phyloP scores from a whole-genome alignment of 2,888 invertebrate species.

The Apodemia hepburni region DNA sequence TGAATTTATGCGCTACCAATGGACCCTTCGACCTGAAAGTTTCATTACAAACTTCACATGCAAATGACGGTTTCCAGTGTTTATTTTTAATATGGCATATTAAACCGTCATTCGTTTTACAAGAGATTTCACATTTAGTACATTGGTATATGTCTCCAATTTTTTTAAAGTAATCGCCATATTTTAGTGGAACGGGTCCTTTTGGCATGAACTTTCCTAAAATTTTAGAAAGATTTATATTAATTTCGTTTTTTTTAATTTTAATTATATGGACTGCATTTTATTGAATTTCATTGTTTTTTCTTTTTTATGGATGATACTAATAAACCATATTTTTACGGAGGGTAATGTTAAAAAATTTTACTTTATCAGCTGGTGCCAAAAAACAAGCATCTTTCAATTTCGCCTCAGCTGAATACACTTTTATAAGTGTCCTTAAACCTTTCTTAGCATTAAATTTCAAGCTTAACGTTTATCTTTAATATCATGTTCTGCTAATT shows the following conservation, averaged over 20 bases:
- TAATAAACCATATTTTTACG: no score
- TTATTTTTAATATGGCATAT: conserved; percentile 50
- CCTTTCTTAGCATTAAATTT: conserved; percentile 56
- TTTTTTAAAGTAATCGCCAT: conserved; percentile 40
- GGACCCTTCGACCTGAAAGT: conserved; percentile 50
- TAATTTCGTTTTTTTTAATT: neutral
- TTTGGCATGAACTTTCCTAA: conserved; percentile 39
- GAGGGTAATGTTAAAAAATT: no score
- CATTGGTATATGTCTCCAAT: conserved; percentile 45
- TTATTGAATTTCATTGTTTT: no score
- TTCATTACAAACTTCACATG: conserved; percentile 44
- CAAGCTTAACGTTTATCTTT: conserved; percentile 60
- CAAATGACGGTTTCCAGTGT: conserved; percentile 48
- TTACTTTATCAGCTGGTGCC: no score
- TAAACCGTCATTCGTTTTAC: conserved; percentile 44
- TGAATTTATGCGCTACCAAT: conserved; percentile 49
- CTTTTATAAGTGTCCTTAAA: conserved; percentile 49
- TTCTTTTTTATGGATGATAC: no score
- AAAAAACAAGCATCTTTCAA: no score
- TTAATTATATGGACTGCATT: no score
- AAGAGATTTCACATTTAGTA: conserved; percentile 47
- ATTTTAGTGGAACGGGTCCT: conserved; percentile 36
- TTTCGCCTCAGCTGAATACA: conserved; percentile 33
- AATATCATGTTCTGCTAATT: conserved; percentile 58
- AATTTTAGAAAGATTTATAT: conserved; percentile 44